Conservation (phyloP, 2,888 invertebrate genomes). For the Drosophila austrosaltans region DNA sequence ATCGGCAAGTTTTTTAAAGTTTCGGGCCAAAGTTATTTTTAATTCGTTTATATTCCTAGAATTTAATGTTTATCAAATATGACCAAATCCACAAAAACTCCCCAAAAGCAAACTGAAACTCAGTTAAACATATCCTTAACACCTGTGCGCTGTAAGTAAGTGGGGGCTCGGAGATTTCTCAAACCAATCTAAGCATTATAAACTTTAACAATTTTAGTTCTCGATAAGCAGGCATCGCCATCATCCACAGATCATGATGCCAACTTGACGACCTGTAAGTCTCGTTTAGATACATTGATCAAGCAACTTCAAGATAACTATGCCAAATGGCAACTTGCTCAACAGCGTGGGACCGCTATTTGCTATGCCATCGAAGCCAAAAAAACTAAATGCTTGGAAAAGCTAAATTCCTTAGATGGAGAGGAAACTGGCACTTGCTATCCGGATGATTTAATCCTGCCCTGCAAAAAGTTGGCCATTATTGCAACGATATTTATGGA, state of each 20-base stretch:
- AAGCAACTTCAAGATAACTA: conserved; percentile 72
- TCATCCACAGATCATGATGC: conserved; percentile 50
- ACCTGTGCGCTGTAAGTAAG: conserved; percentile 79
- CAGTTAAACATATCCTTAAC: conserved; percentile 55
- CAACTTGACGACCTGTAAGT: conserved; percentile 63
- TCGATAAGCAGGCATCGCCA: conserved; percentile 65
- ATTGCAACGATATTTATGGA: conserved; percentile 77
- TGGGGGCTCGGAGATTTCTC: neutral
- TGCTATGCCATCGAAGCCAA: conserved; percentile 80
- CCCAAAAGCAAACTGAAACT: conserved; percentile 30
- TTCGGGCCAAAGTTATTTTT: neutral
- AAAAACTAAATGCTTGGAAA: conserved; percentile 74
- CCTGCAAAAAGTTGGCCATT: conserved; percentile 78
- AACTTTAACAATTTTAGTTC: conserved; percentile 48
- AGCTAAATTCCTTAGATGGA: conserved; percentile 12
- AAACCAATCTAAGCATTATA: neutral
- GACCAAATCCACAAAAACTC: conserved; percentile 41
- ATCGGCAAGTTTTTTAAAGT: neutral
- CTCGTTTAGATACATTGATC: conserved; percentile 68
- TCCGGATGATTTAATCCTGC: conserved; percentile 66
- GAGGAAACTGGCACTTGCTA: conserved; percentile 44
- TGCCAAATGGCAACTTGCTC: conserved; percentile 80
- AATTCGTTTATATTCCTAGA: neutral
- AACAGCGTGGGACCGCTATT: conserved; percentile 77
- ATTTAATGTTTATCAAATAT: conserved; percentile 13